These are phyloP conservation scores for Percopsis omiscomaycus DNA, from an alignment of 2,797 vertebrate genomes.

Conservation along the genomic window DNA sequence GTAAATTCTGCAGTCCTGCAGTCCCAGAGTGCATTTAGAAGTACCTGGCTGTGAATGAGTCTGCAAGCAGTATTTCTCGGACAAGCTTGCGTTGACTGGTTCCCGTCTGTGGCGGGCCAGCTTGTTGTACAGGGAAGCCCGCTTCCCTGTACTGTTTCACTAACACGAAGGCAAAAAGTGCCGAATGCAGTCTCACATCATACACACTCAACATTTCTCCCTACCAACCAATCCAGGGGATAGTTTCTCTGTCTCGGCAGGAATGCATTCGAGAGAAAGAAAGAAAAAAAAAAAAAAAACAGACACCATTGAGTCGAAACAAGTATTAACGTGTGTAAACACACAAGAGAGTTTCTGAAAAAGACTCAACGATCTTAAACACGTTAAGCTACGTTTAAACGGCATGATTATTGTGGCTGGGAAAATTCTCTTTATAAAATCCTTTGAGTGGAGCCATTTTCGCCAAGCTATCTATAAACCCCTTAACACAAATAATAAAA, in stretches of 20 bases:
- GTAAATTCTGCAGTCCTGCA: no score
- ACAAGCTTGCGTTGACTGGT: slow-evolving; percentile 24
- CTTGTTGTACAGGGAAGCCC: slow-evolving; percentile 10
- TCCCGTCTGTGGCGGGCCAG: slow-evolving; percentile 28
- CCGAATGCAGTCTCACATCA: slow-evolving; percentile 43
- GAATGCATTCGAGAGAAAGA: not conserved
- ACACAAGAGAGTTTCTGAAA: not conserved
- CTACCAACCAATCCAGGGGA: slow-evolving; percentile 27
- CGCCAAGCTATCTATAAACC: not conserved
- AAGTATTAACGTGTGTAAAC: slow-evolving; percentile 21
- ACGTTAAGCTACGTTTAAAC: no score
- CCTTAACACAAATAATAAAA: not conserved
- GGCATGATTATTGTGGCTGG: not conserved
- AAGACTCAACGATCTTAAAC: no score
- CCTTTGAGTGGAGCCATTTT: not conserved
- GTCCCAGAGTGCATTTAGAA: not conserved
- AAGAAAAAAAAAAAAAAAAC: slow-evolving; percentile 12
- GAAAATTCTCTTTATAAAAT: not conserved
- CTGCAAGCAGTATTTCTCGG: not conserved
- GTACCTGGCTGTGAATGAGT: not conserved
- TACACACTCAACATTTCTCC: slow-evolving; percentile 19
- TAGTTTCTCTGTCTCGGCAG: slow-evolving; percentile 45
- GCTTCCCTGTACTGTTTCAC: slow-evolving; percentile 41
- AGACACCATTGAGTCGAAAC: slow-evolving; percentile 8
- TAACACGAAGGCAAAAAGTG: slow-evolving; percentile 24